These are phyloP conservation scores for Doryteuthis pealeii DNA, from an alignment of 1,140 invertebrate genomes.

Conservation along the genomic window DNA sequence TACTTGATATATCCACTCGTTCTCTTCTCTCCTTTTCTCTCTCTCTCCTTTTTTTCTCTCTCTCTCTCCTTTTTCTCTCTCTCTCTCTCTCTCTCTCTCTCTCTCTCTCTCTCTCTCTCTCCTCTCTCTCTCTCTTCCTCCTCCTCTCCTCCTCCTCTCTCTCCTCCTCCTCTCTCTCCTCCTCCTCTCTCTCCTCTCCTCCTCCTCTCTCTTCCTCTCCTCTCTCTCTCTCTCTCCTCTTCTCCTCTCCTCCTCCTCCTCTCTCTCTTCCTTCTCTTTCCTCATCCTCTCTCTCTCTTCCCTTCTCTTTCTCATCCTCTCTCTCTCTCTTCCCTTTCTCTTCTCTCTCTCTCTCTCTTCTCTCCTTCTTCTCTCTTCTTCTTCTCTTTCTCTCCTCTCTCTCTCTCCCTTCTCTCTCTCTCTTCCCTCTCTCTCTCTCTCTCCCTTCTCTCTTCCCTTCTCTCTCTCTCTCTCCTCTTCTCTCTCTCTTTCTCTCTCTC, in stretches of 20 bases:
- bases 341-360: not conserved
- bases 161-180: not conserved
- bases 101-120: too few relatives aligned
- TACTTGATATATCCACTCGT: too few relatives aligned
- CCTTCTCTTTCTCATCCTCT: not conserved
- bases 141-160: not conserved
- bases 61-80: not conserved
- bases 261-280: not conserved
- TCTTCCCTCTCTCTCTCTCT: not conserved
- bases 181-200: not conserved
- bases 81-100: not conserved
- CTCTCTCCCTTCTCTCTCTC: not conserved
- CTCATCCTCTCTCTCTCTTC: not conserved
- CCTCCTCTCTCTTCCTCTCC: not conserved
- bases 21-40: not conserved
- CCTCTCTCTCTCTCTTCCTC: not conserved
- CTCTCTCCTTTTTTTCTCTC: not conserved
- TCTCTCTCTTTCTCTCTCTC: not conserved
- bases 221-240: not conserved
- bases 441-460: not conserved
- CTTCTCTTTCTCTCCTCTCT: not conserved
- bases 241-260: not conserved
- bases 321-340: not conserved
- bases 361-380: not conserved
- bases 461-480: not conserved